Base-by-base conservation (phyloP, 2,113 vertebrate genomes). In the Archocentrus centrarchus region DNA sequence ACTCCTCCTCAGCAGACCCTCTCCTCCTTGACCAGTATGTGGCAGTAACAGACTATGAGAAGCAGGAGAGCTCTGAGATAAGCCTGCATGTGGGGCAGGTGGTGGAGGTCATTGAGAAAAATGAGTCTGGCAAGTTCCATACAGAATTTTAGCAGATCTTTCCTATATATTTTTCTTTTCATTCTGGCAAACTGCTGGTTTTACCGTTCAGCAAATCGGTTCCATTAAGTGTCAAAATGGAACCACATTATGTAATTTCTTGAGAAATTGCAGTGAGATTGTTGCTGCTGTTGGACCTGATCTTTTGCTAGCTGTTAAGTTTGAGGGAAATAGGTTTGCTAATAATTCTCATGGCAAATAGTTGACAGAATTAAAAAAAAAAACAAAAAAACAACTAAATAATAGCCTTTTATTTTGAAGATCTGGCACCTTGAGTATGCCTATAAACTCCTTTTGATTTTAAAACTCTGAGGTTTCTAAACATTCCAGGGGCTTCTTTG, bases 51-150 rank as follows among this genome's bases (percentile, higher is more conserved):
- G 93, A 98, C 93, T 99, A 99, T 75, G 98, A 99, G 94, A 98
- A 99, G 92, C 98, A 99, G 95, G 98, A 99, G 94, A 99, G 98
- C 94, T 98, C 98, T 0, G 98, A 99, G 95, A 97, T 99, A 96
- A 99, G 97, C 94, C 96, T 99, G 86, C 94, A 95, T 7, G 98
- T 97, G 88, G 98, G 98, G 41, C 98, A 99, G 92, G 95, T 98
- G 87, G 98, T 99, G 93, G 98, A 99, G 86, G 98, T 99, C 95
- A 99, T 99, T 62, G 98, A 99, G 96, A 99, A 99, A 95, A 99
- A 99, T 2, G 98, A 99, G 94, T 99, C 98, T 75, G 98, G 98
- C 98, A 94, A 88, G 89, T 79, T 66, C 5, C 2, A 30, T 53
- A 32, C 17, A 73, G 27, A 53, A n/a, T 73, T 73, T 35, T 17